Evolutionary conservation across 35 echinoderm and acorn worm genomes (phyloP), one percentile per base, ranked within the genome.

Genomic region (Apostichopus japonicus): DNA sequence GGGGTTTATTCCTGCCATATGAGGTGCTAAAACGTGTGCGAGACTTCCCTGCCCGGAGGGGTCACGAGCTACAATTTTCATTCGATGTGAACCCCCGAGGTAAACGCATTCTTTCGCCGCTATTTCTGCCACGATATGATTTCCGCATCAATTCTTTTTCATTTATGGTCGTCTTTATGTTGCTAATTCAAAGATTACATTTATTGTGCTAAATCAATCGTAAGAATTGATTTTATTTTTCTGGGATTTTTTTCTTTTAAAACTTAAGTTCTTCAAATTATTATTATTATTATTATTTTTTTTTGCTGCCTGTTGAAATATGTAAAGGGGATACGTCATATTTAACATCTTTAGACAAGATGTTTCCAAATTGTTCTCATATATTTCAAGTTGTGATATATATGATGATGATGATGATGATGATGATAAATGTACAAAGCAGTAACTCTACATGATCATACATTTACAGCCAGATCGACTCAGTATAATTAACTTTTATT

Each of bases 11-110:
- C 22, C 71, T 75, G 17, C 71, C 71, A 75, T 75, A 75, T 75
- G n/a, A 84, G 56, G 81, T 84, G 54, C 22, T 84, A 57, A 84
- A 84, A 84, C 81, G 54, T 84, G 81, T 57, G 81, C 52, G 81
- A 57, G 56, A 84, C 81, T 84, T 84, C 81, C 81, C 81, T 84
- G 81, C 81, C 81, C 57, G 54, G 53, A 84, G 81, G 81, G 81
- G 81, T 19, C 81, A 84, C 54, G 54, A 58, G 10, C 22, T 84
- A 23, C n/a, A 54, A 57, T 56, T 23, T 75, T 84, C 16, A 17
- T 58, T 54, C 14, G 54, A 55, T 24, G n/a, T 21, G 15, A 58
- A 21, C 53, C 81, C 81, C 53, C 53, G 23, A 57, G 81, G 81
- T 84, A 84, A 22, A 55, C 54, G 56, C 81, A 84, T 58, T 84